A percentile compares a stretch with the other conserved stretches of the same genome.
These are phyloP conservation scores for Gymnocypris eckloni DNA, from an alignment of 2,797 vertebrate species.

Conservation along the genomic window DNA sequence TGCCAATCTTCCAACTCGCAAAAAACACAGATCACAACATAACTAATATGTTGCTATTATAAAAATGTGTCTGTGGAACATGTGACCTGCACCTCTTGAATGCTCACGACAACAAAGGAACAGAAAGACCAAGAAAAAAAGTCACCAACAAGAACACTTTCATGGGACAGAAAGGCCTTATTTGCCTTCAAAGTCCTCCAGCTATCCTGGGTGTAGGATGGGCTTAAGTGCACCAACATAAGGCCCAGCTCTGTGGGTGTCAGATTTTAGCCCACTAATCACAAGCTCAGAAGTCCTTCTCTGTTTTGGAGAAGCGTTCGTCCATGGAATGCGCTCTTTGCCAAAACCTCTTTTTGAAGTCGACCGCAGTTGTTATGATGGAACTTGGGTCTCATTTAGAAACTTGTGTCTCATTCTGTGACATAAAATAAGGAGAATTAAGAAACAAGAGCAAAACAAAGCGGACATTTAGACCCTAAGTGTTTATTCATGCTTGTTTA, in stretches of 20 bases:
- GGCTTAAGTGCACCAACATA: conserved; percentile 52
- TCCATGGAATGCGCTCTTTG: conserved; percentile 49
- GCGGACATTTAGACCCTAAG: not conserved
- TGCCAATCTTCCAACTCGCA: conserved; percentile 1
- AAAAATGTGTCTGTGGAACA: not conserved
- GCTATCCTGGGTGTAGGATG: conserved; percentile 55
- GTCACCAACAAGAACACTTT: conserved; percentile 16
- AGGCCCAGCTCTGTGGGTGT: conserved; percentile 59
- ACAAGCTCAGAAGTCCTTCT: conserved; percentile 61
- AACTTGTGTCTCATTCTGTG: not conserved
- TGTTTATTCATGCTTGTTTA: not conserved
- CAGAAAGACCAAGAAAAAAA: conserved; percentile 1
- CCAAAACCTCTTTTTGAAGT: conserved; percentile 36
- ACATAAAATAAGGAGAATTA: not conserved
- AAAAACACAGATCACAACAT: conserved; percentile 31
- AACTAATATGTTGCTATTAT: not conserved
- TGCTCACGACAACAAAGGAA: not conserved
- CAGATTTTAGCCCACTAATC: conserved; percentile 65
- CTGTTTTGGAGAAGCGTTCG: conserved; percentile 53
- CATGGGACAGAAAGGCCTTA: conserved; percentile 38
- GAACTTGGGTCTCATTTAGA: conserved; percentile 20
- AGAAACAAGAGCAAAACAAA: not conserved
- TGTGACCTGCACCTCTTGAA: conserved; percentile 11
- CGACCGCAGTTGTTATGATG: not conserved
- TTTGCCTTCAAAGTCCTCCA: conserved; percentile 42